Evolutionary conservation across 2,888 invertebrate genomes (phyloP), one percentile per base, ranked within the genome.

Genomic region (Ophion slaviceki): DNA sequence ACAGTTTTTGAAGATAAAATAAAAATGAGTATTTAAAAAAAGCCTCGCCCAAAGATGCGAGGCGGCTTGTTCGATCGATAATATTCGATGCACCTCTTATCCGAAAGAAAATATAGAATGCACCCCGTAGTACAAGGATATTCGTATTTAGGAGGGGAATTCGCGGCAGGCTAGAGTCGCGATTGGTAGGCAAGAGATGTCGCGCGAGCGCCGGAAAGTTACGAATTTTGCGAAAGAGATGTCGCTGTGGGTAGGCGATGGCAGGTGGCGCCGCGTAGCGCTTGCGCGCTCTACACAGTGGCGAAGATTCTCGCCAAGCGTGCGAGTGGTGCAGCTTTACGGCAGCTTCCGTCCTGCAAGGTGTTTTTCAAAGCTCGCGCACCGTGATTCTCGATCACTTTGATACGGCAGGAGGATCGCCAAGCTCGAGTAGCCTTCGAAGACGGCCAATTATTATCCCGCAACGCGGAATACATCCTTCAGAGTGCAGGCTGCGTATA

Each of bases 311-410:
- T 5, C 14, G 5, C 3, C 14, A 1, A 53, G 53, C 40, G 53
- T 17, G 17, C 53, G 53, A 53, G 53, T 17, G 68, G 57, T 75
- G 72, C 87, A 85, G 85, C 82, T 86, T 71, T 81, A 77, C 79
- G 78, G 70, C 85, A 86, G 85, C 85, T 89, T 91, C 87, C 89
- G 87, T 86, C 88, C 88, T 57, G 85, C 76, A 75, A 72, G 84
- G 88, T 88, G 87, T 88, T 87, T 88, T 90, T 79, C 86, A 88
- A 87, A 84, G 77, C 78, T 74, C 72, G 61, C 79, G 57, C 81
- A 86, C 36, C 71, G 61, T n/a, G 53, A 8, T 68, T 70, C 5
- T n/a, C 32, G 11, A 53, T 14, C 17, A 17, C 17, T 70, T 45
- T 17, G 20, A 53, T 17, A 53, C 20, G 14, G 1, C 17, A 28